Evolutionary conservation across 2,113 vertebrate species (phyloP), one percentile per base, ranked within the genome.

Genomic region (Pavo muticus): DNA sequence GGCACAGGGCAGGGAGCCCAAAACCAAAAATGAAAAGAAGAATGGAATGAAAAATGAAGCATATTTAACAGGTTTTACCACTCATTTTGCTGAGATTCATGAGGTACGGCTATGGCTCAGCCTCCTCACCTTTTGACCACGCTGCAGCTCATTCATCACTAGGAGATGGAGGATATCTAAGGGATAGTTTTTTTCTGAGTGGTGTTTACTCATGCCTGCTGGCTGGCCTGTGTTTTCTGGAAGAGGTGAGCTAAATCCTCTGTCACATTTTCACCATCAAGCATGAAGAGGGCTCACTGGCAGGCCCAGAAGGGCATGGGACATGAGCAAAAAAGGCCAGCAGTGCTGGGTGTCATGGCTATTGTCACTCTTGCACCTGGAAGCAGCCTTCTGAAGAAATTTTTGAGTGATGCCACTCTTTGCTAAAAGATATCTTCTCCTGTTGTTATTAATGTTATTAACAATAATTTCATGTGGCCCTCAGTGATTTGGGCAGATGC

Each of bases 81-180:
- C 48, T 20, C 37, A 5, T 94, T 94, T 92, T 73, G 78, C 81
- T 1, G 5, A 84, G 48, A 45, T 50, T 77, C 88, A 52, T 0
- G 0, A 90, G 69, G 60, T 30, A 32, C 0, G 8, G 44, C 42
- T 44, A 71, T 84, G 35, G 91, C 86, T 95, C 92, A 81, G 68
- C 56, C 84, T 80, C 84, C 81, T 95, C 94, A 83, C 82, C 78
- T 95, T 92, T 73, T 67, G 81, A 91, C 54, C 40, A 52, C 20
- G 50, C 63, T 73, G 72, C 93, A 93, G 93, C 64, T 95, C 93
- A 83, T 95, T 72, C 82, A 87, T 94, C 96, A 94, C 64, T 37
- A 63, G 30, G 15, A 6, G 79, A 73, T 79, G 92, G 94, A 18
- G 0, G 37, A 18, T 25, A 45, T 72, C 87, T 78, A 84, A 20